phyloP scores from a whole-genome alignment of 2,113 vertebrate genomes.

The Porphyrio hochstetteri region DNA sequence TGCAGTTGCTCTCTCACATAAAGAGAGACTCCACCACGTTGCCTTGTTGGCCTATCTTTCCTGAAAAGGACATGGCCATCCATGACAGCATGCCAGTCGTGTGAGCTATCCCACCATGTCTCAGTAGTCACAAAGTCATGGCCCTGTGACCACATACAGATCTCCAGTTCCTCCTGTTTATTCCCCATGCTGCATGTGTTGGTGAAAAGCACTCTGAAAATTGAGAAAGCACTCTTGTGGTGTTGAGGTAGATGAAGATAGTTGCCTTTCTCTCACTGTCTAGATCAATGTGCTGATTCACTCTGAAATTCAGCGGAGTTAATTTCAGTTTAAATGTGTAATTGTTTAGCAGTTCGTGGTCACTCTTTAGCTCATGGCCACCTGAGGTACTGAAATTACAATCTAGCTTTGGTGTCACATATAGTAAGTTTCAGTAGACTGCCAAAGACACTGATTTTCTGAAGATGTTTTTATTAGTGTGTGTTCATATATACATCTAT shows the following conservation, averaged over 20 bases:
- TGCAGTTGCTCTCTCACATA: too few relatives aligned
- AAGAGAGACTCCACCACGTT: too few relatives aligned
- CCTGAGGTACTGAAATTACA: neutral
- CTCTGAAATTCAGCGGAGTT: neutral
- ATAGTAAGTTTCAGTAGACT: neutral
- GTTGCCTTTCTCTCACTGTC: neutral
- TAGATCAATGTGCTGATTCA: neutral
- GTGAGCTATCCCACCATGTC: too few relatives aligned
- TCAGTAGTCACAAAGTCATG: too few relatives aligned
- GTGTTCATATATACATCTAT: accelerated
- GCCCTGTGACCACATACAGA: too few relatives aligned
- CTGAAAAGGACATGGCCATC: too few relatives aligned
- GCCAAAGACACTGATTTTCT: neutral
- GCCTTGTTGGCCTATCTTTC: too few relatives aligned
- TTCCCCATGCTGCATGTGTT: too few relatives aligned
- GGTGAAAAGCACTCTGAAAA: neutral
- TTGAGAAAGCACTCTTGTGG: neutral
- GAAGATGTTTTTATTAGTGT: neutral
- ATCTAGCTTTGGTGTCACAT: neutral
- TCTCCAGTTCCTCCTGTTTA: too few relatives aligned
- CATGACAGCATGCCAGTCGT: too few relatives aligned
- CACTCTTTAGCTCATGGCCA: neutral
- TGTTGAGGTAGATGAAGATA: neutral
- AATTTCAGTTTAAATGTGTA: neutral
- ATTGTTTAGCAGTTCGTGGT: neutral